Conservation (phyloP, 2,113 vertebrate species). For the Ranitomeya imitator region DNA sequence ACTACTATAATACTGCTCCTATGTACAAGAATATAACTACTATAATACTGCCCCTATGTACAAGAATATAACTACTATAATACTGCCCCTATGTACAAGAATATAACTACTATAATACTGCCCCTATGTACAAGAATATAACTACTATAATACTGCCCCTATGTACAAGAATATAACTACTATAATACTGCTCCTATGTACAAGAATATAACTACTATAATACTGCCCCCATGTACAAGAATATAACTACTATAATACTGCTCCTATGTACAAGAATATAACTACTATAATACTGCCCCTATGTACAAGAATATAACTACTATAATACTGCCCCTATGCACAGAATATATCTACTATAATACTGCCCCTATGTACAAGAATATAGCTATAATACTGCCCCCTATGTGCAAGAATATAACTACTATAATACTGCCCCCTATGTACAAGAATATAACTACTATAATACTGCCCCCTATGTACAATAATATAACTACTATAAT, state of each 20-base stretch:
- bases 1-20: not conserved
- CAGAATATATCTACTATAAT: not conserved
- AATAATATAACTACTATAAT: no score
- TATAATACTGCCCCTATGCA: not conserved
- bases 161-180: no score
- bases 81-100: not conserved
- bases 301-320: not conserved
- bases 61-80: not conserved
- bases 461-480: not conserved
- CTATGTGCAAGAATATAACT: no score
- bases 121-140: no score
- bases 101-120: no score
- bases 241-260: not conserved
- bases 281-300: not conserved
- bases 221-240: not conserved
- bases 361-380: not conserved
- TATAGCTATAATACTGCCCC: not conserved
- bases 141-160: no score
- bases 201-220: slow-evolving; percentile 2
- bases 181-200: not conserved
- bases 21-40: not conserved
- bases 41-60: not conserved
- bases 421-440: not conserved
- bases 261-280: not conserved
- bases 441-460: not conserved